These are phyloP conservation scores for Cryptocephalus moraei DNA, from an alignment of 2,888 invertebrate genomes.

Conservation along the genomic window DNA sequence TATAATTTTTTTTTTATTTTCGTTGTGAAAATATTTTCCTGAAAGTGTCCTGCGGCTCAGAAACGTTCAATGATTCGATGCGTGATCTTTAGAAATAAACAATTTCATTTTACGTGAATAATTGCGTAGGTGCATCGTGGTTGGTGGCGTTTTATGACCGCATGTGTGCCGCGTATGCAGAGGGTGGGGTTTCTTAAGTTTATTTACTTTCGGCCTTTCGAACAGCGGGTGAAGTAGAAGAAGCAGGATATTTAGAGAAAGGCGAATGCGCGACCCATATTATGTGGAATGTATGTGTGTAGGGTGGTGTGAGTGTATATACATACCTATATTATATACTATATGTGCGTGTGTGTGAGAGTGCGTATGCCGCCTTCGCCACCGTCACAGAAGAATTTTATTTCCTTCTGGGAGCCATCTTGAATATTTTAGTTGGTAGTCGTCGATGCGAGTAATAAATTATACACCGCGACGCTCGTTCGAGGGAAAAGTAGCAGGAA, in stretches of 20 bases:
- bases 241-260: no score
- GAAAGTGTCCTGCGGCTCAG: no score
- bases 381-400: background rate
- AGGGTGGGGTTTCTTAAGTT: conserved; percentile 20
- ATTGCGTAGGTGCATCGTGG: background rate
- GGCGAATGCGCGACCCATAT: no score
- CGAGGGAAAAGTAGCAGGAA: no score
- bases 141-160: background rate
- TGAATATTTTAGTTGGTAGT: background rate
- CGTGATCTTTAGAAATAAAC: no score
- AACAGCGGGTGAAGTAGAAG: background rate
- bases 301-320: no score
- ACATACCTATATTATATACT: no score
- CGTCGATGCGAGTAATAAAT: background rate
- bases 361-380: background rate
- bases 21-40: no score
- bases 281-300: no score
- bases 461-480: background rate
- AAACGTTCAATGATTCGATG: no score
- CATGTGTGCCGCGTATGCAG: conserved; percentile 7
- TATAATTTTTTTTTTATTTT: no score
- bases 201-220: conserved; percentile 15
- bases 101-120: no score
- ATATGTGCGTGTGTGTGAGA: background rate
- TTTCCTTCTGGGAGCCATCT: background rate